Evolutionary conservation across 30 jellyfish, hydroid and myxozoan species (phyloP).

Genomic region (Hydractinia echinata): DNA sequence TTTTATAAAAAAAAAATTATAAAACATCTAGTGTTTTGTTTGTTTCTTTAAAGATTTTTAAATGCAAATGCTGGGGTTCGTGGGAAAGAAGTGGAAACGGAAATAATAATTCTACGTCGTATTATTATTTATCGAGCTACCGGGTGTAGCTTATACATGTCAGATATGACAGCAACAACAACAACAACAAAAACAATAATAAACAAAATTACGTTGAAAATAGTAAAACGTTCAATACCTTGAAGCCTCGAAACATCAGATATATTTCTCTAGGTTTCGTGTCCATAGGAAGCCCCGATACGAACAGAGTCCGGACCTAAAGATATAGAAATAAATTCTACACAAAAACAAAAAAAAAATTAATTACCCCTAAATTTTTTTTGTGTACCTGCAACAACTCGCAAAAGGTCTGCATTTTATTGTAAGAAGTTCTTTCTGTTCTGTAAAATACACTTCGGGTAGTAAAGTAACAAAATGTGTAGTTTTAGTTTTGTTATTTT

Average conservation of each 20-base stretch:
- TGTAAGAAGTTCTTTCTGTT: background rate
- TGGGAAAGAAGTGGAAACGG: too few species aligned
- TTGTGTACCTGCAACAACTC: conserved; percentile 2
- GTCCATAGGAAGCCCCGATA: conserved; percentile 98
- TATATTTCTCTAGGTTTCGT: conserved; percentile 91
- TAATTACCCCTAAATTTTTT: background rate
- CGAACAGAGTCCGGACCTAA: conserved; percentile 96
- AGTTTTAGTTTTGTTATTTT: too few species aligned
- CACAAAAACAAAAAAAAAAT: background rate
- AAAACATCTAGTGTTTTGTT: too few species aligned
- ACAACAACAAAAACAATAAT: too few species aligned
- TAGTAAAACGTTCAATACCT: conserved; percentile 40
- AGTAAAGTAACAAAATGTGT: background rate
- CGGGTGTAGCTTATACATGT: too few species aligned
- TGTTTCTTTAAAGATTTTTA: too few species aligned
- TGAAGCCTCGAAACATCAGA: conserved; percentile 74
- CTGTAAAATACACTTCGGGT: background rate
- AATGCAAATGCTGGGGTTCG: too few species aligned
- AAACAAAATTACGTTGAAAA: too few species aligned
- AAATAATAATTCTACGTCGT: too few species aligned
- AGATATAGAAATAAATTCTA: background rate
- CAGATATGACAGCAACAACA: too few species aligned
- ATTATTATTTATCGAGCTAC: too few species aligned
- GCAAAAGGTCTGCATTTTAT: conserved; percentile 8
- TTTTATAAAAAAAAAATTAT: too few species aligned